Evolutionary conservation across 2,113 vertebrate genomes (phyloP).

Genomic region (human): GRCh38 chr12:106633501-106634000

Average conservation of each 20-base stretch:
- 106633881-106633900: not conserved
- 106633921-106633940: too few species aligned
- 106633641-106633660: not conserved
- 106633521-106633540: not conserved
- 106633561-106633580: not conserved
- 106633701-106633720: not conserved
- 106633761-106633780: not conserved
- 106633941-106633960: not conserved
- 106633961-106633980: not conserved
- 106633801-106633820: not conserved
- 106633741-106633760: not conserved
- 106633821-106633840: not conserved
- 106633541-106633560: not conserved
- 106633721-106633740: not conserved
- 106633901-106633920: not conserved
- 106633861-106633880: too few species aligned
- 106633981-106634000: not conserved
- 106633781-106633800: accelerated
- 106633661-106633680: not conserved
- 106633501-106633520: not conserved
- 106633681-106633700: not conserved
- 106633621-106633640: not conserved
- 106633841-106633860: not conserved
- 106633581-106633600: not conserved
- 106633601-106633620: not conserved